Evolutionary conservation across 2,888 invertebrate species (phyloP), one percentile per base, ranked within the genome.

Genomic region (Merodon equestris): DNA sequence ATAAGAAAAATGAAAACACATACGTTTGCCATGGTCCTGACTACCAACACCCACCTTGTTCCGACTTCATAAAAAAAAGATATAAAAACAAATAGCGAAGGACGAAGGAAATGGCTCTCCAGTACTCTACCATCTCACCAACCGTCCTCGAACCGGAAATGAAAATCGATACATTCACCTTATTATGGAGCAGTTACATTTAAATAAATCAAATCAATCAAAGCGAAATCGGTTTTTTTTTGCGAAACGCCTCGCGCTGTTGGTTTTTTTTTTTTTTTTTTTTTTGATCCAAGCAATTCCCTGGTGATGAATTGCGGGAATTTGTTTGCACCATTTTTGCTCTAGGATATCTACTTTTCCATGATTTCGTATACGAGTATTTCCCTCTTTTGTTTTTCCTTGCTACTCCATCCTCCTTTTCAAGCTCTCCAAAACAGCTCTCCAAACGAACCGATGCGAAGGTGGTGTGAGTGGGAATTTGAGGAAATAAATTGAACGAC

Each of bases 181-280:
- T 79, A 73, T 77, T 73, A 68, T 58, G 54, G 27, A 63, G 68
- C 66, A 70, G 68, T 74, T 58, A 74, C 79, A 79, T 79, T 79
- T 68, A 63, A 79, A 74, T 79, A 79, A 79, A 79, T 74, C 79
- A 79, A 79, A 79, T 79, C 79, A 74, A 79, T 74, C 74, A 73
- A 68, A 58, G 44, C 57, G 67, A 72, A 77, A 73, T 73, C 72
- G 77, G n/a, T n/a, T n/a, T n/a, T n/a, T 77, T 77, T 77, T 48
- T 61, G 44, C 48, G 44, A 72, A 60, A 27, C 27, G 27, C 27
- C 27, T 4, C 27, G 2, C 27, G 27, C 27, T 27, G 3, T n/a
- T 7, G 7, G 3, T 27, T 58, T 48, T 50, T 63, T 19, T 45
- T 73, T 48, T 17, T 42, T 79, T 18, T 73, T 73, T 74, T 79